Evolutionary conservation across 2,888 invertebrate species (phyloP).

Genomic region (Ephialtes manifestator): DNA sequence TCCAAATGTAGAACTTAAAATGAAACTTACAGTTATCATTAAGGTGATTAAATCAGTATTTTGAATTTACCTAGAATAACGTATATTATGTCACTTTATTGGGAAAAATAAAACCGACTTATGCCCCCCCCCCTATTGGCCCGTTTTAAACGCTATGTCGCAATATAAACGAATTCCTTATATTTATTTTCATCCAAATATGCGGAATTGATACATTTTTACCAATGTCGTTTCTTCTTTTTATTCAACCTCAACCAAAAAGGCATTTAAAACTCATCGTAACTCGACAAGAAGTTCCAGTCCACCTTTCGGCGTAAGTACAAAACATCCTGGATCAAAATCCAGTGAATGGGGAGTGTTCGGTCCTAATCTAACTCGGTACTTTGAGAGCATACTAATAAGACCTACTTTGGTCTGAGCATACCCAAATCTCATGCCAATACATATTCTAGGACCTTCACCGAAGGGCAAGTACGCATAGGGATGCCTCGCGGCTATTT

Average conservation of each 20-base stretch:
- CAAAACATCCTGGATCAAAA: neutral
- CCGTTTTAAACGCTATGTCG: too few relatives aligned
- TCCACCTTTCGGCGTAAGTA: neutral
- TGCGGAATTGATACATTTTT: neutral
- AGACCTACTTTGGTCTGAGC: constrained; percentile 25
- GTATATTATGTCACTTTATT: too few relatives aligned
- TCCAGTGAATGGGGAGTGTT: neutral
- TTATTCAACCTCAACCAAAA: neutral
- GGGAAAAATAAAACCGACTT: too few relatives aligned
- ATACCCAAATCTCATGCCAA: constrained; percentile 10
- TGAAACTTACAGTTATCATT: too few relatives aligned
- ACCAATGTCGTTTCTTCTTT: neutral
- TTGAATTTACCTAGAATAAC: too few relatives aligned
- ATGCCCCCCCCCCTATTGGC: too few relatives aligned
- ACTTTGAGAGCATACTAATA: constrained; percentile 14
- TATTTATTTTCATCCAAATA: too few relatives aligned
- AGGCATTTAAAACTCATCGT: constrained; percentile 8
- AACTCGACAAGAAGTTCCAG: constrained; percentile 51
- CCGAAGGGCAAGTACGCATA: constrained; percentile 80
- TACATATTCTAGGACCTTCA: constrained; percentile 76
- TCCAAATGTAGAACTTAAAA: too few relatives aligned
- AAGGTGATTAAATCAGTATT: too few relatives aligned
- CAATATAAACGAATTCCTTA: too few relatives aligned
- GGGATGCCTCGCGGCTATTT: constrained; percentile 74
- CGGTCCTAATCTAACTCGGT: constrained; percentile 16